Evolutionary conservation across 2,113 vertebrate species (phyloP), one percentile per base, ranked within the genome.

Genomic region (Ochotona curzoniae): DNA sequence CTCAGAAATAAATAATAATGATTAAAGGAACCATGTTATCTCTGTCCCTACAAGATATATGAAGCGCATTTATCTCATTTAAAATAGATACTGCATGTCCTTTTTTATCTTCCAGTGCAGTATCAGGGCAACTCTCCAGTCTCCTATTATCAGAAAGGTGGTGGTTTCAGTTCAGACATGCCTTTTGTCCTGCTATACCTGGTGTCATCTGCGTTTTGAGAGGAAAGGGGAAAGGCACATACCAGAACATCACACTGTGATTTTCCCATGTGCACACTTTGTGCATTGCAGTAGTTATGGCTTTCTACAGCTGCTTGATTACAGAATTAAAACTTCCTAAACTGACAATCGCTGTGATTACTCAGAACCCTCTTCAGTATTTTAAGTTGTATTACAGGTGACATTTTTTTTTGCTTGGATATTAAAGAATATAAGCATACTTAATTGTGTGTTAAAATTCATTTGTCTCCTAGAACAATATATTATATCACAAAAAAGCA

Each of bases 1-100:
- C 90, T 90, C 86, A 93, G 93, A 93, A 95, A 95, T 95, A 97
- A 96, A 93, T 96, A 93, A 76, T 70, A 95, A 86, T 82, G 75
- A 15, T 88, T 64, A 94, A 60, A 94, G 88, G 81, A 90, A 67
- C 61, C 28, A 60, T 32, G 49, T 66, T 90, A 76, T 96, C 93
- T 81, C 32, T 64, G 75, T 94, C 75, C 66, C 70, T 93, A 70
- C 28, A 95, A 96, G 86, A 87, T 88, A 26, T 17, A 94, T 71
- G 83, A 87, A 94, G 95, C 44, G n/a, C 61, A 18, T 32, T 73
- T 95, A 85, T 93, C 93, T 91, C 49, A 95, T 93, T 94, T 96
- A 88, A 96, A 97, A 86, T 60, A 96, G 86, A 90, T 93, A 5
- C 49, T 85, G 60, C 57, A 0, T 2, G 6, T 86, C 90, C 83